Base-by-base conservation (phyloP, 2,113 vertebrate genomes). In the Pelecanus crispus region DNA sequence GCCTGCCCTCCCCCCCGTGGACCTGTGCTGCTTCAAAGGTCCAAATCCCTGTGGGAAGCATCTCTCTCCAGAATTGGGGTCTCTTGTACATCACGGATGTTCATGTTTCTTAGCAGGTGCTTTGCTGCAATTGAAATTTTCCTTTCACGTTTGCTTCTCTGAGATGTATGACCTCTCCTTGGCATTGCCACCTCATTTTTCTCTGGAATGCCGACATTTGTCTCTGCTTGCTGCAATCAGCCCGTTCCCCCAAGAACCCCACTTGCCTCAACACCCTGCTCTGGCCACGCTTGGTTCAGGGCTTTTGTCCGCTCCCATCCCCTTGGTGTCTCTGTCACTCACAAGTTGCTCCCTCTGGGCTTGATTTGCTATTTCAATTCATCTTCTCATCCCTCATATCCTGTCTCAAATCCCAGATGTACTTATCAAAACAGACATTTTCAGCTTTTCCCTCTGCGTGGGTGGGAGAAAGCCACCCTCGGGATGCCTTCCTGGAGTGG, bases 341-440 rank as follows among this genome's bases (percentile, higher is more conserved):
- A 19, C 38, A 38, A 38, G 25, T 45, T 61, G 17, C 36, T 94
- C 83, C 91, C 77, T 87, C 53, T 0, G 1, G 95, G 73, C 83
- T 84, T 0, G 0, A 47, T 91, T 85, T 94, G 84, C 86, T 91
- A 11, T 72, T 87, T 44, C 79, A 92, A 19, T 65, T 78, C 92
- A 59, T 94, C 81, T 72, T 92, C 94, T 87, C 94, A 95, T 77
- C 84, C 89, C 92, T 91, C 86, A 53, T 45, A 95, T 93, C 94
- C 97, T 96, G 94, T 50, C 91, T 79, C 65, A 72, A 61, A 61
- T 97, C 97, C 86, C 96, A 95, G 91, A 92, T 92, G 95, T 12
- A 10, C 77, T 97, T 95, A 88, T 32, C 87, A 85, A 96, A 96
- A 94, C 92, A 97, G 83, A 1, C 2, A 0, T 15, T 38, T 55